Conservation (phyloP, 2,113 vertebrate species). For the Gavialis gangeticus region DNA sequence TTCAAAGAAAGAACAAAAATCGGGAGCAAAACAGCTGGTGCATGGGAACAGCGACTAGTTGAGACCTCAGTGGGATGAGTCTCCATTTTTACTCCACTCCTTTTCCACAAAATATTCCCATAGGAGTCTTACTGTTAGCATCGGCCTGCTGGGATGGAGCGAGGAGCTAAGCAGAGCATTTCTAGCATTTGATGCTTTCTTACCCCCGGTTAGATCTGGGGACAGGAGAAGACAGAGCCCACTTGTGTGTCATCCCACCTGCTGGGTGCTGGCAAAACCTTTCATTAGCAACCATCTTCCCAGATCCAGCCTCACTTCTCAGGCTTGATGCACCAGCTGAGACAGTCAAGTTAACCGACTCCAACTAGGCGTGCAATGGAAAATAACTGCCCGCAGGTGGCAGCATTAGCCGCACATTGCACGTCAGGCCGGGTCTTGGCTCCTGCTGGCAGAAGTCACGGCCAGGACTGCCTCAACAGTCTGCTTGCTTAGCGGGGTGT, state of each 20-base stretch:
- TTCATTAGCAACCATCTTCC: not conserved
- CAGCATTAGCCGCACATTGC: conserved; percentile 17
- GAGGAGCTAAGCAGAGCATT: not conserved
- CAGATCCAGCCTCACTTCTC: not conserved
- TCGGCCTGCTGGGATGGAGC: not conserved
- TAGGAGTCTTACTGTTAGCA: not conserved
- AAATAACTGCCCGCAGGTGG: conserved; percentile 25
- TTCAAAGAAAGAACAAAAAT: not conserved
- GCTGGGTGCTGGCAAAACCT: not conserved
- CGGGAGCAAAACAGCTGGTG: not conserved
- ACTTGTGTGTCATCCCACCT: not conserved
- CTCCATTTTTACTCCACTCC: not conserved
- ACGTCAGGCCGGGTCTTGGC: not conserved
- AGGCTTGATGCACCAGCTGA: not conserved
- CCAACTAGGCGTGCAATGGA: fast-evolving
- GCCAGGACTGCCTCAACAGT: not conserved
- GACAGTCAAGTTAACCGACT: fast-evolving
- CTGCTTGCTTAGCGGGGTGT: not conserved
- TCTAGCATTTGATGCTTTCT: not conserved
- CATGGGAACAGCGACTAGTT: not conserved
- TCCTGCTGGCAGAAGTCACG: not conserved
- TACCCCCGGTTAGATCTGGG: not conserved
- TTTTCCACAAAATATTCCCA: not conserved
- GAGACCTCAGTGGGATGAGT: not conserved
- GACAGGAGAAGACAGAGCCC: not conserved